Evolutionary conservation across 2,888 invertebrate species (phyloP).

Genomic region (Coelogynopora nodosa): DNA sequence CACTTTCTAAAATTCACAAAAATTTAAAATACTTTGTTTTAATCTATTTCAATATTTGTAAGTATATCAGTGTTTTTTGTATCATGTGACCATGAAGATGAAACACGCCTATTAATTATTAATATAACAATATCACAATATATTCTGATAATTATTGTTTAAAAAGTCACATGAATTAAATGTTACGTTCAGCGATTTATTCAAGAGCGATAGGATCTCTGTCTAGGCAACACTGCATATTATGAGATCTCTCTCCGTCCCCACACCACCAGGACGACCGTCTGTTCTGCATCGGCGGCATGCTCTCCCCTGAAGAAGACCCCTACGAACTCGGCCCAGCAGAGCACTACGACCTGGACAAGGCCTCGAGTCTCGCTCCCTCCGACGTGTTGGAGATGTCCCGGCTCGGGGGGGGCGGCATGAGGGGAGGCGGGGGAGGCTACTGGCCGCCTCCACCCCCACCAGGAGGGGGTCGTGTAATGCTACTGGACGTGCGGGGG

Average conservation of each 20-base stretch:
- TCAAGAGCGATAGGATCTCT: too few species aligned
- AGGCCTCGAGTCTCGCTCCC: slow-evolving; percentile 88
- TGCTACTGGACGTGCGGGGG: background rate
- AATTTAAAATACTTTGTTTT: too few species aligned
- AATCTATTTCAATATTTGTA: too few species aligned
- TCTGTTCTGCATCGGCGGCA: background rate
- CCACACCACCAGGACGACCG: background rate
- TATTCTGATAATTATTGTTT: too few species aligned
- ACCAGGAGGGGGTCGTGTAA: background rate
- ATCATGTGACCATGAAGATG: too few species aligned
- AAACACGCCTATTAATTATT: too few species aligned
- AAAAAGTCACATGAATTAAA: too few species aligned
- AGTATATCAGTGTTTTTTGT: too few species aligned
- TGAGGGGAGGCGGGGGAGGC: background rate
- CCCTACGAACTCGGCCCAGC: slow-evolving; percentile 62
- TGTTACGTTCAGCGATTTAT: too few species aligned
- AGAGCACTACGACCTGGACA: slow-evolving; percentile 88
- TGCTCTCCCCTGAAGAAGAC: slow-evolving; percentile 11
- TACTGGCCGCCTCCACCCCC: background rate
- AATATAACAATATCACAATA: too few species aligned
- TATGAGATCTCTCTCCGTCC: background rate
- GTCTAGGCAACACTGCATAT: too few species aligned
- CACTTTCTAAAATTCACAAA: too few species aligned
- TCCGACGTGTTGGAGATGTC: slow-evolving; percentile 84
- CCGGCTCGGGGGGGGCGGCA: background rate